Base-by-base conservation (phyloP, 2,888 invertebrate species). In the Drosophila demipolita region DNA sequence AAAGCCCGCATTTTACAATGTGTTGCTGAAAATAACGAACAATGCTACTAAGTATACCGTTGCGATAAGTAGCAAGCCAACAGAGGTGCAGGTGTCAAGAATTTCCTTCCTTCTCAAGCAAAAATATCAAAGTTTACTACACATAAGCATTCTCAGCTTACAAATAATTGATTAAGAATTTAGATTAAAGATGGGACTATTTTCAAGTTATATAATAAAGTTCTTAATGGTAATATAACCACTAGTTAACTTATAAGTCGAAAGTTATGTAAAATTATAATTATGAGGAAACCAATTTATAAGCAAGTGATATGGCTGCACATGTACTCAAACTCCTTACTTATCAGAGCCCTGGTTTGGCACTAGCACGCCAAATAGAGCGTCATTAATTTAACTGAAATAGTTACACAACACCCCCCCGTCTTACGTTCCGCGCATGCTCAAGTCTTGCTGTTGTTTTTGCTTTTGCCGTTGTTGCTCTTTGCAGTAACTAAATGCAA, bases 331-430 rank as follows among this genome's bases (percentile, higher is more conserved):
- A 38, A 68, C 57, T 49, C 55, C 40, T 62, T 60, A 80, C 84
- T 86, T 88, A 86, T 80, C 83, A 71, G 61, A 65, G 77, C 68
- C 70, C 64, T 66, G 50, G 60, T 60, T 35, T 71, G 74, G 29
- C 79, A 82, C 83, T 83, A 61, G 72, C 75, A 75, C 59, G 73
- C 76, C 74, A 88, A 85, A 85, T 85, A 86, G 84, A 80, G 83
- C 83, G 71, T 86, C 84, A 85, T 85, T 85, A 85, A 85, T 88
- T 83, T 76, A 83, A 88, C 83, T 88, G 86, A 85, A 85, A 86
- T 88, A 86, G 88, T 84, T 87, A 73, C 69, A 55, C 12, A 60
- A 70, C 61, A 32, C 62, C 40, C 33, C 20, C 26, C 15, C 23
- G 17, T 50, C 35, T 26, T 20, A n/a, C 29, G 5, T 20, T 20